Evolutionary conservation across 2,113 vertebrate genomes (phyloP).

Genomic region (Tylochromis polylepis): DNA sequence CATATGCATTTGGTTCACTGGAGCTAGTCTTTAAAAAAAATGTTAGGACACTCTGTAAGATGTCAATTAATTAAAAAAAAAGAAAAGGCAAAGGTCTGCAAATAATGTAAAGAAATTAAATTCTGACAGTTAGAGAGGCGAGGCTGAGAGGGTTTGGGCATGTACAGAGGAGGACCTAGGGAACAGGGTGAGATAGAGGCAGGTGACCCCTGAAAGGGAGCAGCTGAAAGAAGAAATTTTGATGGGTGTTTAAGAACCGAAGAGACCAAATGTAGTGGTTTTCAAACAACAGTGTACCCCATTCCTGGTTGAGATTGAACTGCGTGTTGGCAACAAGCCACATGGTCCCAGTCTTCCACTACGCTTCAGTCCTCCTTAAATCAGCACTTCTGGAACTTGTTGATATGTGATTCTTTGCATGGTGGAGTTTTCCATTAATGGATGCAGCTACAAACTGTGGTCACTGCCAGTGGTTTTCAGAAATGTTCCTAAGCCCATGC

Average conservation of each 20-base stretch:
- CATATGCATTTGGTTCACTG: rapidly evolving
- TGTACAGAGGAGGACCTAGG: too few relatives aligned
- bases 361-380: not conserved
- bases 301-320: not conserved
- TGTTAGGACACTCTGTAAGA: not conserved
- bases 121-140: too few relatives aligned
- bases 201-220: too few relatives aligned
- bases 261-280: not conserved
- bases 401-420: not conserved
- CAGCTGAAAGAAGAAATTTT: not conserved
- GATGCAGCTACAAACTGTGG: not conserved
- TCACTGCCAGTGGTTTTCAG: not conserved
- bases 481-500: not conserved
- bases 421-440: not conserved
- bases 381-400: not conserved
- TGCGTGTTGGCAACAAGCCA: not conserved
- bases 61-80: not conserved
- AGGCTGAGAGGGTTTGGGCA: too few relatives aligned
- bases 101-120: not conserved
- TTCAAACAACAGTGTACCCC: not conserved
- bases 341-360: not conserved
- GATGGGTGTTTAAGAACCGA: rapidly evolving
- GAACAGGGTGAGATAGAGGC: too few relatives aligned
- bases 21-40: not conserved
- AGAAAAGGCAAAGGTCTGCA: not conserved